phyloP scores from a whole-genome alignment of 2,888 invertebrate genomes.

The Microdon myrmicae region DNA sequence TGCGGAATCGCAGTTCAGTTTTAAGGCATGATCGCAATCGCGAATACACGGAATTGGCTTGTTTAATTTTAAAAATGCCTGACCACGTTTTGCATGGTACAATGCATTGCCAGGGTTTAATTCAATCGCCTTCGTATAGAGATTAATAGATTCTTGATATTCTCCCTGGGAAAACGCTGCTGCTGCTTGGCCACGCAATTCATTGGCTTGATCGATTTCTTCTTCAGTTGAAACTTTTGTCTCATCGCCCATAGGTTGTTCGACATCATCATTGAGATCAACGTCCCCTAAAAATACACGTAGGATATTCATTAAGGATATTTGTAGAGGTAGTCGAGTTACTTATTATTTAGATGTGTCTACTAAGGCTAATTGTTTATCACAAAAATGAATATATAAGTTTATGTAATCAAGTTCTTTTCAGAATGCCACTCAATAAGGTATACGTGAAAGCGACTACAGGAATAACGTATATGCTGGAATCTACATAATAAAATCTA shows the following conservation, averaged over 20 bases:
- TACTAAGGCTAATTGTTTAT: too few relatives aligned
- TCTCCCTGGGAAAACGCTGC: constrained; percentile 81
- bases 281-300: constrained; percentile 64
- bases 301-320: too few relatives aligned
- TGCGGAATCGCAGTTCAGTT: constrained; percentile 92
- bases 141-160: constrained; percentile 79
- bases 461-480: too few relatives aligned
- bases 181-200: constrained; percentile 82
- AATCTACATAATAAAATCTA: too few relatives aligned
- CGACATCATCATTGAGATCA: constrained; percentile 67
- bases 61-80: constrained; percentile 79
- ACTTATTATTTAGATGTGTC: too few relatives aligned
- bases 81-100: constrained; percentile 91
- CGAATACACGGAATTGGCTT: constrained; percentile 93
- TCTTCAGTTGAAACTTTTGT: constrained; percentile 77
- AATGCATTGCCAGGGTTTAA: constrained; percentile 82
- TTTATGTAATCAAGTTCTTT: too few relatives aligned
- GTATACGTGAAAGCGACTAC: too few relatives aligned
- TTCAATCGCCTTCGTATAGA: constrained; percentile 88
- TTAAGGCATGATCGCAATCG: constrained; percentile 87
- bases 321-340: too few relatives aligned
- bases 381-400: too few relatives aligned
- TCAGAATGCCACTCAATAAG: too few relatives aligned
- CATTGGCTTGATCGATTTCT: constrained; percentile 79
- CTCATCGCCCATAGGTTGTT: constrained; percentile 80